Percentiles rank a stretch among this genome's conserved stretches.
Conservation (phyloP, 2,113 vertebrate genomes). For the Notarius lentiginosus region DNA sequence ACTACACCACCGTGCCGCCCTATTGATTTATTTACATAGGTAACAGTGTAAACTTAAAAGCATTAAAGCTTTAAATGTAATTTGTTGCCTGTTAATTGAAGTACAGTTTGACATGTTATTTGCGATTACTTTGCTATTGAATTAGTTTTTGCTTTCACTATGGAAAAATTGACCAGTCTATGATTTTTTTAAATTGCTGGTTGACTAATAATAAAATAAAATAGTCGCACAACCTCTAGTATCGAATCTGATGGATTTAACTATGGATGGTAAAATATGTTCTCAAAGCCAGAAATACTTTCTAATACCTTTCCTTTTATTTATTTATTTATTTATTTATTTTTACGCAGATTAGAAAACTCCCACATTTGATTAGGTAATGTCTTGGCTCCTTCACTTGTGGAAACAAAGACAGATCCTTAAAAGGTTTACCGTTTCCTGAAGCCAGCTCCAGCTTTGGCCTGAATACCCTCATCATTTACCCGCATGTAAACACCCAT, state of each 20-base stretch:
- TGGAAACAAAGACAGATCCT: background rate
- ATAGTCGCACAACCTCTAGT: background rate
- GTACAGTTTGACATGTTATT: background rate
- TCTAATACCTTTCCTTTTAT: background rate
- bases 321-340: background rate
- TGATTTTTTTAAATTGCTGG: background rate
- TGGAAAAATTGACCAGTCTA: background rate
- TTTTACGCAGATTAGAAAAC: constrained; percentile 7
- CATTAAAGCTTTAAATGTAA: background rate
- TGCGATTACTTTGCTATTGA: background rate
- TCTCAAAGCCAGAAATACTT: background rate
- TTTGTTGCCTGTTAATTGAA: background rate
- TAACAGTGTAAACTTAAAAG: background rate
- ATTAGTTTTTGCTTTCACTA: background rate
- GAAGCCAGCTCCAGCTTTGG: background rate
- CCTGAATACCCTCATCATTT: background rate
- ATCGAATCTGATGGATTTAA: background rate
- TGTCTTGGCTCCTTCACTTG: background rate
- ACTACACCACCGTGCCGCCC: too few species aligned
- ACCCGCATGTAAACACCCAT: constrained; percentile 39
- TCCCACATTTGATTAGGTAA: constrained; percentile 23
- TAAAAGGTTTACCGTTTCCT: background rate
- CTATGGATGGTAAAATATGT: background rate
- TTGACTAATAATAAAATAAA: background rate
- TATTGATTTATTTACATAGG: background rate